Percentiles rank a stretch among this genome's conserved stretches.
phyloP scores from a whole-genome alignment of 2,113 vertebrate genomes.

The Pelvicachromis taeniatus region DNA sequence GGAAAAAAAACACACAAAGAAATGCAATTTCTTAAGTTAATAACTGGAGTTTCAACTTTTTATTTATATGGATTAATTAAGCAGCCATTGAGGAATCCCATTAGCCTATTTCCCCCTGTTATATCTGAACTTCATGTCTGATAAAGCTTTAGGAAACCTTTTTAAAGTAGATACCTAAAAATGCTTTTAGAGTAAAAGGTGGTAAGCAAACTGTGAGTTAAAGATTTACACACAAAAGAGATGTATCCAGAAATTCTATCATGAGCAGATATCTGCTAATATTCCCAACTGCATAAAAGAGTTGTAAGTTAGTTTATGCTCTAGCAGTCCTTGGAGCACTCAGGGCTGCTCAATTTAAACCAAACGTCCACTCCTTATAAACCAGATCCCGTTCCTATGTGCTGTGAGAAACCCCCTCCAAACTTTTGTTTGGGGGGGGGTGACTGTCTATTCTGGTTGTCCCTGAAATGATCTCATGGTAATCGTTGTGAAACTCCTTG shows the following conservation, averaged over 20 bases:
- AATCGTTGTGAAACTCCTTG: not conserved
- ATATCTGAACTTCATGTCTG: not conserved
- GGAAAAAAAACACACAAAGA: not conserved
- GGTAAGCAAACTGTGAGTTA: not conserved
- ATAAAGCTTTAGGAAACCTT: not conserved
- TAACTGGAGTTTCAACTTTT: not conserved
- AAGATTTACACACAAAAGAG: not conserved
- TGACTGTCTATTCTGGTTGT: not conserved
- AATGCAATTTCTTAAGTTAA: not conserved
- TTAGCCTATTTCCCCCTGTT: not conserved
- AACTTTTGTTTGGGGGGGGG: not conserved
- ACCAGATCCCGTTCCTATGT: not conserved
- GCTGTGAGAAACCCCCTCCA: not conserved
- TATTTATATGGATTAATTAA: not conserved
- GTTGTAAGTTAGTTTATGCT: not conserved
- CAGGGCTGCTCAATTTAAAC: conserved; percentile 33
- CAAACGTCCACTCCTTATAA: conserved; percentile 48
- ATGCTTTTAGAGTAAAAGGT: not conserved
- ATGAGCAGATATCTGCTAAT: not conserved
- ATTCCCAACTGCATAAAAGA: not conserved
- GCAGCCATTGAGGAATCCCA: not conserved
- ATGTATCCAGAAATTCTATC: not conserved
- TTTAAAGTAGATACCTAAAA: not conserved
- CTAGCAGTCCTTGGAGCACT: conserved; percentile 20
- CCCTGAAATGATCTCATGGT: not conserved